Base-by-base conservation (phyloP, 2,888 invertebrate species). In the Thalpophila matura region DNA sequence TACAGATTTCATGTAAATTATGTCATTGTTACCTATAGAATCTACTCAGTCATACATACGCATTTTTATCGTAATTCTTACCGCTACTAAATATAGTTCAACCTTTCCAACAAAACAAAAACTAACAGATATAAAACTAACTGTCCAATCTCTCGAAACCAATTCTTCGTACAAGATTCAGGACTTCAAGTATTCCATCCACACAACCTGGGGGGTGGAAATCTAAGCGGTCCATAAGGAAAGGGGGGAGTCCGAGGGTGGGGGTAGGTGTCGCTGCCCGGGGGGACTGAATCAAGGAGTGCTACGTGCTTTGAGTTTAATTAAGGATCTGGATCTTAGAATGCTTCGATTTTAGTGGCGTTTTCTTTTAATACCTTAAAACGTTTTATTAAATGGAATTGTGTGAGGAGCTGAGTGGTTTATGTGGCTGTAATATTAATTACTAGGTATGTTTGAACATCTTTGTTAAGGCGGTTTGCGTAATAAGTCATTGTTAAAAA, bases 191-290 rank as follows among this genome's bases (percentile, higher is more conserved):
- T 93, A 94, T 95, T 94, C 94, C 88, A 87, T 92, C 89, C 93
- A 91, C 94, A 94, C 90, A 91, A 89, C 88, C 87, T 88, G 85
- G 88, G 87, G 92, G 93, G 93, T 86, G 92, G 91, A 94, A 94
- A 94, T 95, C 94, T 94, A 94, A 94, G 94, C 94, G 92, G 92
- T 91, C 93, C 94, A 93, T 93, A 93, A 94, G 94, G 91, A 90
- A 91, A 84, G 90, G 87, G 89, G 87, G 85, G 77, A 61, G 70
- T 73, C 74, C 71, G 72, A 76, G 82, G 80, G 81, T 77, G 81
- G 82, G 78, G 73, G 73, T 18, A 80, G 84, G 85, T 84, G 81
- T 84, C 85, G 79, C 83, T 82, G 82, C 86, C 87, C 84, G 84
- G 85, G 90, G 93, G 89, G 91, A 91, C 91, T 93, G 94, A 94